Conservation (phyloP, 1,140 invertebrate species). For the Heliconius melpomene region DNA sequence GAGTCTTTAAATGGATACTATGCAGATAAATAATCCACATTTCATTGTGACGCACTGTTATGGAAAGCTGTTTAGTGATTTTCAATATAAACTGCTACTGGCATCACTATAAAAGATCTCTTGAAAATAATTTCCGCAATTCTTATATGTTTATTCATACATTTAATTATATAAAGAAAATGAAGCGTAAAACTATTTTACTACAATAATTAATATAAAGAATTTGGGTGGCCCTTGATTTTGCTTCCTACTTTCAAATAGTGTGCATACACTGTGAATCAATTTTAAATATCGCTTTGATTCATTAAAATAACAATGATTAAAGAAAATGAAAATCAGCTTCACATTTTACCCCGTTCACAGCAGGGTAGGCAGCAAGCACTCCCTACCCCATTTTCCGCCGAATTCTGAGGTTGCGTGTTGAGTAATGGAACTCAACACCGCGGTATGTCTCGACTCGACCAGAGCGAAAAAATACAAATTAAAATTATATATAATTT, state of each 20-base stretch:
- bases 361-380: no score
- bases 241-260: background rate
- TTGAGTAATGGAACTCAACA: no score
- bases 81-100: constrained; percentile 7
- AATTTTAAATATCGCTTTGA: no score
- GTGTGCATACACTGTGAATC: no score
- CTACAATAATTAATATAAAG: background rate
- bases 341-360: no score
- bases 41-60: background rate
- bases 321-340: no score
- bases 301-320: no score
- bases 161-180: background rate
- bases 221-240: background rate
- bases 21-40: background rate
- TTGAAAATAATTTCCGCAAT: background rate
- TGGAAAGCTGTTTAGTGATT: background rate
- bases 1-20: background rate
- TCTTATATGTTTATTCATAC: background rate
- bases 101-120: background rate
- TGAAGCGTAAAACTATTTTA: background rate
- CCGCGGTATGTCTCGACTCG: no score
- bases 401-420: no score
- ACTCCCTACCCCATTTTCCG: no score
- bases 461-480: no score
- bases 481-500: no score